Conservation (phyloP, 2,888 invertebrate species). For the Platypus cylindrus region DNA sequence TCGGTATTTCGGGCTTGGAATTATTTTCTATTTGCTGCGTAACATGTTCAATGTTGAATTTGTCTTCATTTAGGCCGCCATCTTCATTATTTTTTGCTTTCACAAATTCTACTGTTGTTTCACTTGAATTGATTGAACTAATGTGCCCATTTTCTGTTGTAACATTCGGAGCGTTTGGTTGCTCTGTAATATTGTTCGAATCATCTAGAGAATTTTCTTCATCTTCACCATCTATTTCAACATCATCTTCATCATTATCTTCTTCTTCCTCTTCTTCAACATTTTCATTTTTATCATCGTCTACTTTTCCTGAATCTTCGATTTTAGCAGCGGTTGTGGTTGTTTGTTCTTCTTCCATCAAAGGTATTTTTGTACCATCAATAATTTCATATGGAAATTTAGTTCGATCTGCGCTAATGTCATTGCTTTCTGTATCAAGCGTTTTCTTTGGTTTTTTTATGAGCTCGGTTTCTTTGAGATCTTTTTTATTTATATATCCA, state of each 20-base stretch:
- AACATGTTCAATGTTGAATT: too few relatives aligned
- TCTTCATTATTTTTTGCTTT: too few relatives aligned
- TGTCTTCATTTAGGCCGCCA: slow-evolving; percentile 1
- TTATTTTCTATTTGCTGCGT: too few relatives aligned
- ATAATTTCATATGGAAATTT: slow-evolving; percentile 37
- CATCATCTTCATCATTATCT: slow-evolving; percentile 13
- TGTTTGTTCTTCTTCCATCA: slow-evolving; percentile 16
- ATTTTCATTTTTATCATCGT: slow-evolving; percentile 4
- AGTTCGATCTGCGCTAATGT: slow-evolving; percentile 24
- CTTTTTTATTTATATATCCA: slow-evolving; percentile 50
- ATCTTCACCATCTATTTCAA: slow-evolving; percentile 15
- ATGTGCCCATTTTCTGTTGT: slow-evolving; percentile 2
- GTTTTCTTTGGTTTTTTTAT: slow-evolving; percentile 31
- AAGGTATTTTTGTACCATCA: slow-evolving; percentile 54
- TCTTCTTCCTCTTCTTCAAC: slow-evolving; percentile 5
- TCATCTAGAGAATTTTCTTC: not conserved
- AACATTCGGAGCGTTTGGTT: not conserved
- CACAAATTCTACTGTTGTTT: too few relatives aligned
- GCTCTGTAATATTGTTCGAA: not conserved
- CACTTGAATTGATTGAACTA: too few relatives aligned
- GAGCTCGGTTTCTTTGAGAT: slow-evolving; percentile 49
- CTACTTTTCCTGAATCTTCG: too few relatives aligned
- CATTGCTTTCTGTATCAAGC: slow-evolving; percentile 34
- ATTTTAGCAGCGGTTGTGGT: too few relatives aligned
- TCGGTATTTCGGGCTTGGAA: too few relatives aligned